phyloP scores from a whole-genome alignment of 2,797 vertebrate species.

The Coilia nasus region DNA sequence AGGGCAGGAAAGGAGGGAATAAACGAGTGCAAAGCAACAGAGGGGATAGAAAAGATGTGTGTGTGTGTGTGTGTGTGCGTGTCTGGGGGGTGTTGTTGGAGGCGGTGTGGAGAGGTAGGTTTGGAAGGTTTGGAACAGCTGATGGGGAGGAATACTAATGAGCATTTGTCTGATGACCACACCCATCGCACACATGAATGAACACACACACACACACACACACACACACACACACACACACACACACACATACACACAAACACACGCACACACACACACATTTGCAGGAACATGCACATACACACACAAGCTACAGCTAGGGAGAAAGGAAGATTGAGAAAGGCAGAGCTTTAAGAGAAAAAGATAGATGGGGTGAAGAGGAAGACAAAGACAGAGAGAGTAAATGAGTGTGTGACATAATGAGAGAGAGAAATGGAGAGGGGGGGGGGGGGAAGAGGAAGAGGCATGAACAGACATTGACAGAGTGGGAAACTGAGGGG shows the following conservation, averaged over 20 bases:
- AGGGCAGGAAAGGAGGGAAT: too few relatives aligned
- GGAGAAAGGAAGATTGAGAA: not conserved
- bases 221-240: not conserved
- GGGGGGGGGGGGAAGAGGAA: too few relatives aligned
- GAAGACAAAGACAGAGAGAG: slow-evolving; percentile 9
- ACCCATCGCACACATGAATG: slow-evolving; percentile 6
- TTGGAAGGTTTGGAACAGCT: not conserved
- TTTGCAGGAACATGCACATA: not conserved
- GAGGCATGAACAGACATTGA: slow-evolving; percentile 18
- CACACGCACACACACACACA: slow-evolving; percentile 7
- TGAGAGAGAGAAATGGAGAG: slow-evolving; percentile 16
- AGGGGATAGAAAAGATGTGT: too few relatives aligned
- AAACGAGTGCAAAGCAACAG: too few relatives aligned
- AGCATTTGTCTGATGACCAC: not conserved
- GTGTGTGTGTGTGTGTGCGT: too few relatives aligned
- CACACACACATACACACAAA: not conserved
- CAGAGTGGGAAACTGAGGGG: slow-evolving; percentile 50
- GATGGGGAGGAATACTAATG: slow-evolving; percentile 24
- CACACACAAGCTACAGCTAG: not conserved
- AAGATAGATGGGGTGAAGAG: too few relatives aligned
- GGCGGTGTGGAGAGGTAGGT: not conserved
- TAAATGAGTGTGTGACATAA: not conserved
- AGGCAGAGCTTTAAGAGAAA: too few relatives aligned
- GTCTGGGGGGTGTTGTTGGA: too few relatives aligned
- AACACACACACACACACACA: not conserved